Percentiles rank a stretch among this genome's conserved stretches.
These are phyloP conservation scores for Solenodon paradoxus DNA, from an alignment of 2,113 vertebrate genomes.

Conservation along the genomic window DNA sequence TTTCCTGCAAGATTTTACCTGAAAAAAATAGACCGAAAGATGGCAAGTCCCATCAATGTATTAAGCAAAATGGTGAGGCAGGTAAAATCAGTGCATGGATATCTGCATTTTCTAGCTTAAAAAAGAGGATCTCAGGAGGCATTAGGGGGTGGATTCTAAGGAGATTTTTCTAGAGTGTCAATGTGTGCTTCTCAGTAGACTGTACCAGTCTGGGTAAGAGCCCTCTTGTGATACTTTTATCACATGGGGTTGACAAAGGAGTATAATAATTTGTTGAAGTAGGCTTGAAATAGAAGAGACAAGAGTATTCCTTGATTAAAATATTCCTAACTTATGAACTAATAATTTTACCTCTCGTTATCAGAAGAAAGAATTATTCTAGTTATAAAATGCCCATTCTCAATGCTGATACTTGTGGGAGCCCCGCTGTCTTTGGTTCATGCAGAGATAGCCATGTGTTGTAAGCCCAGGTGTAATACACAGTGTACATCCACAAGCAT, in stretches of 20 bases:
- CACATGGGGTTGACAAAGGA: neutral
- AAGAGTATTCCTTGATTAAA: slow-evolving; percentile 31
- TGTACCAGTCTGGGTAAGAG: neutral
- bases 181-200: neutral
- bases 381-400: neutral
- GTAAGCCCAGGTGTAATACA: neutral
- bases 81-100: neutral
- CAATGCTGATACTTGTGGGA: neutral
- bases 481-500: no score
- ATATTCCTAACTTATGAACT: slow-evolving; percentile 21
- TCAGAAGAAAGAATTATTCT: neutral
- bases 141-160: neutral
- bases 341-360: slow-evolving; percentile 14
- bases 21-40: neutral
- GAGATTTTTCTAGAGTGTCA: neutral
- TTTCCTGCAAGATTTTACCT: neutral
- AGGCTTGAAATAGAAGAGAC: slow-evolving; percentile 3
- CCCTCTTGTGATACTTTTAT: neutral
- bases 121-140: neutral
- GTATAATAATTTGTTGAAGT: neutral
- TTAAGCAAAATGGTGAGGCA: neutral
- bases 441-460: neutral
- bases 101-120: neutral
- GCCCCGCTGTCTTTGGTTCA: neutral
- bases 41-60: neutral